These are phyloP conservation scores for Helicoverpa assulta DNA, from an alignment of 2,888 invertebrate species.

Conservation along the genomic window DNA sequence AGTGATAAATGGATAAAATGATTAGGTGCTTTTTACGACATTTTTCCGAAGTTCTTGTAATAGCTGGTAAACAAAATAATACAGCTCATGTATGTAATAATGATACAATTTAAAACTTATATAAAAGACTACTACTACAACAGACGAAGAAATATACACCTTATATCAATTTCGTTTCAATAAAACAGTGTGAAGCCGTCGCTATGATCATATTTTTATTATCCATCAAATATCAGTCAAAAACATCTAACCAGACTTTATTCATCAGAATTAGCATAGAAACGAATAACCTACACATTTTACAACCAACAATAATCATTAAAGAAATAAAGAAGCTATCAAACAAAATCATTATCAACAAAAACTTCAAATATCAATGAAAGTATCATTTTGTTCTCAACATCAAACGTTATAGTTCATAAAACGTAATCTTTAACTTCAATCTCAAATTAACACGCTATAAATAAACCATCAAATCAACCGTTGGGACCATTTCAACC, in stretches of 20 bases:
- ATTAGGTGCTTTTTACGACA: too few relatives aligned
- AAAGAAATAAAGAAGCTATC: slow-evolving; percentile 20
- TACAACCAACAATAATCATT: slow-evolving; percentile 25
- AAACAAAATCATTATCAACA: slow-evolving; percentile 18
- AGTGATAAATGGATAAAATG: too few relatives aligned
- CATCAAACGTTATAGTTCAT: slow-evolving; percentile 46
- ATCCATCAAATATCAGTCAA: too few relatives aligned
- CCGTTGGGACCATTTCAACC: slow-evolving; percentile 42
- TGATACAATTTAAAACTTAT: too few relatives aligned
- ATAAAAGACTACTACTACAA: too few relatives aligned
- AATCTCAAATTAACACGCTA: slow-evolving; percentile 55
- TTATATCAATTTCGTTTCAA: too few relatives aligned
- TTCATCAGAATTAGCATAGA: background rate
- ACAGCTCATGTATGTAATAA: too few relatives aligned
- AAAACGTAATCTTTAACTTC: slow-evolving; percentile 57
- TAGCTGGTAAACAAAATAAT: too few relatives aligned
- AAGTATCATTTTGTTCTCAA: slow-evolving; percentile 44
- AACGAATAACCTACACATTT: slow-evolving; percentile 3
- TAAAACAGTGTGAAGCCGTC: too few relatives aligned
- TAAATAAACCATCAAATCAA: slow-evolving; percentile 62
- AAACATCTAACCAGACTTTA: background rate
- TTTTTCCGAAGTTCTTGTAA: too few relatives aligned
- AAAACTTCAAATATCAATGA: slow-evolving; percentile 52
- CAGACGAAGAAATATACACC: too few relatives aligned
- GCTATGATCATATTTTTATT: too few relatives aligned